Evolutionary conservation across 2,888 invertebrate species (phyloP).

Genomic region (Capitulum mitella): DNA sequence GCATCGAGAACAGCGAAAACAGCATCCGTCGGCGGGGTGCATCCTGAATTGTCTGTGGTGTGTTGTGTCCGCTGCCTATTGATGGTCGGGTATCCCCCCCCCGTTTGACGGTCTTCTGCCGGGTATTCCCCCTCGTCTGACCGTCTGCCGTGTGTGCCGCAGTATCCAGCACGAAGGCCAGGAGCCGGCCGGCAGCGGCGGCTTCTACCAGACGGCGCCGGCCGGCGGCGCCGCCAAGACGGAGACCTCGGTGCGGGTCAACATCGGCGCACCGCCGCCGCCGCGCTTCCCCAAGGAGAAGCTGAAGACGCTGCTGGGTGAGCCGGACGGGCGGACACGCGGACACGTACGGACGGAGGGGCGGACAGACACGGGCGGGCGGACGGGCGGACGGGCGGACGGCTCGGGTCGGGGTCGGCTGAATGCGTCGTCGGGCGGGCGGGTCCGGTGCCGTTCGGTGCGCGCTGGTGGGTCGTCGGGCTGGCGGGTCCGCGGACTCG

Average conservation of each 20-base stretch:
- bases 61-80: not conserved
- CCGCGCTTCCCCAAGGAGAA: slow-evolving; percentile 72
- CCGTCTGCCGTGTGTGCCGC: not conserved
- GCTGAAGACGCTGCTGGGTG: slow-evolving; percentile 66
- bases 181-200: slow-evolving; percentile 2
- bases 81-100: not conserved
- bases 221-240: not conserved
- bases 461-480: no score
- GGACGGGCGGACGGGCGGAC: no score
- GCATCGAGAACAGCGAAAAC: not conserved
- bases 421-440: no score
- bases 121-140: not conserved
- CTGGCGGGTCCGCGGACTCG: no score
- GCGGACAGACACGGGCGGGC: no score
- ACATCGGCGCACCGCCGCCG: slow-evolving; percentile 59
- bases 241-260: slow-evolving; percentile 49
- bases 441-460: no score
- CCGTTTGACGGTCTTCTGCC: not conserved
- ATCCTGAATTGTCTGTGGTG: not conserved
- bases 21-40: not conserved
- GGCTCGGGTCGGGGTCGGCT: no score
- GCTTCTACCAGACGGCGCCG: not conserved
- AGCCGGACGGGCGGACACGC: no score
- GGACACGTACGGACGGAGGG: no score
- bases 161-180: not conserved